Conservation (phyloP, 2,888 invertebrate species). For the Agonopterix heracliana region DNA sequence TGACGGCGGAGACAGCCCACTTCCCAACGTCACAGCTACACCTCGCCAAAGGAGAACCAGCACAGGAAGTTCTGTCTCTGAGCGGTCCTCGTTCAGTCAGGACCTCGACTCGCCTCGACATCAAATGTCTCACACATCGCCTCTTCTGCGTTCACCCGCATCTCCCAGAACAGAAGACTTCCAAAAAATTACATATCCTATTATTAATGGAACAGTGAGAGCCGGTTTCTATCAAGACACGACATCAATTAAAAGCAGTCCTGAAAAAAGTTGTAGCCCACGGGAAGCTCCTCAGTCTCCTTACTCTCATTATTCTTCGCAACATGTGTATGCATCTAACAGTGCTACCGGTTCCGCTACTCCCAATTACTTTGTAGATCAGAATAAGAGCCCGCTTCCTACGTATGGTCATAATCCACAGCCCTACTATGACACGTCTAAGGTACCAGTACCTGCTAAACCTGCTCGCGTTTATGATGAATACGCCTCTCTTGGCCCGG, state of each 20-base stretch:
- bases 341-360: slow-evolving; percentile 48
- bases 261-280: slow-evolving; percentile 89
- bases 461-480: slow-evolving; percentile 72
- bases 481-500: slow-evolving; percentile 72
- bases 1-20: slow-evolving; percentile 63
- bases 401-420: slow-evolving; percentile 68
- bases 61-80: slow-evolving; percentile 87
- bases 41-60: slow-evolving; percentile 82
- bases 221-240: slow-evolving; percentile 94
- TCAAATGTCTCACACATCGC: slow-evolving; percentile 84
- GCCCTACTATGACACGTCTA: slow-evolving; percentile 78
- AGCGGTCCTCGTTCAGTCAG: slow-evolving; percentile 86
- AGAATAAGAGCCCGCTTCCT: slow-evolving; percentile 63
- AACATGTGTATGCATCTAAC: slow-evolving; percentile 65
- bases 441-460: slow-evolving; percentile 60
- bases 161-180: slow-evolving; percentile 85
- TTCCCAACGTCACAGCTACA: slow-evolving; percentile 44
- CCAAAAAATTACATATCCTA: slow-evolving; percentile 81
- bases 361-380: slow-evolving; percentile 62
- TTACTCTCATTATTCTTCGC: slow-evolving; percentile 56
- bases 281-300: slow-evolving; percentile 80
- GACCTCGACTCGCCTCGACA: slow-evolving; percentile 85
- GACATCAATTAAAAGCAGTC: slow-evolving; percentile 88
- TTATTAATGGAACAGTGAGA: slow-evolving; percentile 88
- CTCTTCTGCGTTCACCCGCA: slow-evolving; percentile 84